Evolutionary conservation across 2,888 invertebrate species (phyloP).

Genomic region (Tinea semifulvella): DNA sequence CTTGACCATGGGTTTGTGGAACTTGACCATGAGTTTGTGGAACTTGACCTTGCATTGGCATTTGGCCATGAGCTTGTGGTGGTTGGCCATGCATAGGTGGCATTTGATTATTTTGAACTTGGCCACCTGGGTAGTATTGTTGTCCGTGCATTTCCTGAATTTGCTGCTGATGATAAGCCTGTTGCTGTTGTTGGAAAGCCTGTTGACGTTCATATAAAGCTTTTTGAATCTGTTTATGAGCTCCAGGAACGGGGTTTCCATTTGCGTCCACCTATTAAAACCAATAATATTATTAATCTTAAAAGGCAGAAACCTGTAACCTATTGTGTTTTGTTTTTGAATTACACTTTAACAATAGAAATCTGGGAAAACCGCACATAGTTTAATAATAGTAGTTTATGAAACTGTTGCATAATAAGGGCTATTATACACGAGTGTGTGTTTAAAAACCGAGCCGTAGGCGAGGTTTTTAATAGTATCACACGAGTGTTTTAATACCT

Average conservation of each 20-base stretch:
- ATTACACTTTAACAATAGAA: too few species aligned
- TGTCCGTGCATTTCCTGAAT: conserved; percentile 10
- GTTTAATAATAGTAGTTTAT: too few species aligned
- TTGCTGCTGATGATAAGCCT: conserved; percentile 35
- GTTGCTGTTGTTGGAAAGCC: conserved; percentile 21
- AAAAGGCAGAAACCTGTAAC: too few species aligned
- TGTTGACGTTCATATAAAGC: conserved; percentile 32
- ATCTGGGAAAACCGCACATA: too few species aligned
- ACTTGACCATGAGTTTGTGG: conserved; percentile 21
- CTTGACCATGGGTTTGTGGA: conserved; percentile 17
- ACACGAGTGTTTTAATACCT: too few species aligned
- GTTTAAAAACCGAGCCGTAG: too few species aligned
- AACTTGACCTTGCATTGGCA: conserved; percentile 20
- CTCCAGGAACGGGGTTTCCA: conserved; percentile 47
- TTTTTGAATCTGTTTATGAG: conserved; percentile 48
- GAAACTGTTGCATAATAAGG: too few species aligned
- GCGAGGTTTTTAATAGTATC: too few species aligned
- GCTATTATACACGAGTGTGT: too few species aligned
- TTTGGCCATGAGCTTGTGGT: conserved; percentile 20
- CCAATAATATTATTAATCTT: background rate
- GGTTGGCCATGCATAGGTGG: conserved; percentile 26
- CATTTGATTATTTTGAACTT: conserved; percentile 23
- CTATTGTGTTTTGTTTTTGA: too few species aligned
- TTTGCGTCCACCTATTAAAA: conserved; percentile 41
- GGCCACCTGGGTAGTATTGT: conserved; percentile 22